Evolutionary conservation across 2,797 vertebrate genomes (phyloP), one percentile per base, ranked within the genome.

Genomic region (Poecilia velifera): DNA sequence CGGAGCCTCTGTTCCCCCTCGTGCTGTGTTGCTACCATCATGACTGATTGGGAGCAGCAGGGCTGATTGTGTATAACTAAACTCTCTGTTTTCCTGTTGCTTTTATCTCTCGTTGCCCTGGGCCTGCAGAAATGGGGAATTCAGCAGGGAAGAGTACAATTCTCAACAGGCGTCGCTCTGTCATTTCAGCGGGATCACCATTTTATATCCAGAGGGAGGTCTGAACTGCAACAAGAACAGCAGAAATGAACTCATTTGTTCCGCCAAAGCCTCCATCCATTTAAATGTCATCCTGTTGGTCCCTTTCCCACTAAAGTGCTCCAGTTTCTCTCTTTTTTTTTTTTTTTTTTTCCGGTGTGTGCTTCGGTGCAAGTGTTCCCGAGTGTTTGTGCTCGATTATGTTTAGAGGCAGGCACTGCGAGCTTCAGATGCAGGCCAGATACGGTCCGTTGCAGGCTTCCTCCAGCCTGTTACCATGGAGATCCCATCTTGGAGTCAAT

Each of bases 11-110:
- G 66, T 78, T 82, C 82, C 81, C 78, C 68, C 70, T 71, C 88
- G 88, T 78, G 83, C 89, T 88, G 90, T 31, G 84, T 49, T 13
- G 75, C 75, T 82, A 79, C 84, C 77, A 87, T 90, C 86, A 86
- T 80, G 92, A 87, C 86, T 90, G 91, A 93, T 81, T 92, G 87
- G 87, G 83, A 93, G 87, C 93, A 94, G 93, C 92, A 85, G 90
- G 89, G 77, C 82, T 86, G 87, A 89, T 86, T 79, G 80, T 87
- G 84, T 85, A 74, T 85, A 91, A 75, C 68, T 78, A 51, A 86
- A 81, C 77, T 90, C 76, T 89, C 74, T 83, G 80, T 88, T 84
- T 90, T 83, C 75, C 76, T 64, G 73, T 84, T 64, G 31, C 87
- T 88, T 89, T 87, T 81, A 88, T 89, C 83, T 84, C 76, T 81